These are phyloP conservation scores for Metridium senile DNA, from an alignment of 92 coral and sea anemone genomes.

Conservation along the genomic window DNA sequence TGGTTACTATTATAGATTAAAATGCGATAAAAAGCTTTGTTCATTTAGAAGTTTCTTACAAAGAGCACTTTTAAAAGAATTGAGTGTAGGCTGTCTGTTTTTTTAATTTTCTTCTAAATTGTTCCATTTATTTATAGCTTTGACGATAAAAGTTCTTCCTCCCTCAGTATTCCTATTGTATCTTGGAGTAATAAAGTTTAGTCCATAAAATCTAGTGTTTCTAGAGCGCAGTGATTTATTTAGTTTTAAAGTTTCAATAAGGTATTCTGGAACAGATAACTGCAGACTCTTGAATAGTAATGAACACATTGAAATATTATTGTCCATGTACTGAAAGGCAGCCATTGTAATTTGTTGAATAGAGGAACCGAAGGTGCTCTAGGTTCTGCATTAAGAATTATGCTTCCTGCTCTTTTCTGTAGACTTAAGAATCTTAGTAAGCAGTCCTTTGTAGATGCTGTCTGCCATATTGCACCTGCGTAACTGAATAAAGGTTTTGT, in stretches of 20 bases:
- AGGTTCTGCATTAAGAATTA: slow-evolving; percentile 39
- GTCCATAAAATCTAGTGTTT: slow-evolving; percentile 9
- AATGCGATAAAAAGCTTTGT: too few species aligned
- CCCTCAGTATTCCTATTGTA: too few species aligned
- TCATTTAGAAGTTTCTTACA: too few species aligned
- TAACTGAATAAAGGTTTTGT: slow-evolving; percentile 25
- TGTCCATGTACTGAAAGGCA: slow-evolving; percentile 36
- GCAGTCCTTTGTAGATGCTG: slow-evolving; percentile 8
- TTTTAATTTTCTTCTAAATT: too few species aligned
- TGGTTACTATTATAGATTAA: too few species aligned
- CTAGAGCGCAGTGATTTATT: background rate
- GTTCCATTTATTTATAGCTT: too few species aligned
- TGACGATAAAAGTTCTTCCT: too few species aligned
- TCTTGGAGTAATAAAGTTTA: slow-evolving; percentile 9
- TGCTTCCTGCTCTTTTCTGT: slow-evolving; percentile 42
- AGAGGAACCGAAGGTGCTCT: slow-evolving; percentile 22
- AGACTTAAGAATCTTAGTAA: slow-evolving; percentile 20
- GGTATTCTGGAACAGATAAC: slow-evolving; percentile 4
- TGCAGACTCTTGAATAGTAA: slow-evolving; percentile 8
- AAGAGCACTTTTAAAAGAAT: too few species aligned
- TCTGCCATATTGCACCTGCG: slow-evolving; percentile 36
- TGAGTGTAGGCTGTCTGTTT: too few species aligned
- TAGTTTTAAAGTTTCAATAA: background rate
- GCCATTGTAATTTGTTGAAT: slow-evolving; percentile 28
- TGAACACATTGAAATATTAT: slow-evolving; percentile 13